phyloP scores from a whole-genome alignment of 2,113 vertebrate genomes.

The Sardina pilchardus region DNA sequence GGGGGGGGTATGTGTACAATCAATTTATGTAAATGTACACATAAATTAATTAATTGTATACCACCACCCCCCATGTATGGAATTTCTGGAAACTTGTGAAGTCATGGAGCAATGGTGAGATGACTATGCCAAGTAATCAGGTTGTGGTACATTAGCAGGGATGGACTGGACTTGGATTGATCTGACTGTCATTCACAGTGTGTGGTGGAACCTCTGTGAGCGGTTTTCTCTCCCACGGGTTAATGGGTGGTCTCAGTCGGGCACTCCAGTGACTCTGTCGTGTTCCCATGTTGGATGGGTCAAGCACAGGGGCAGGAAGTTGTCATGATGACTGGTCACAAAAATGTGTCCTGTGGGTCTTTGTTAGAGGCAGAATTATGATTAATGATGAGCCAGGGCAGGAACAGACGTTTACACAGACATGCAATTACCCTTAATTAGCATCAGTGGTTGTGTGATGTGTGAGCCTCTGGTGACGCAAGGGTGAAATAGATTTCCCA shows the following conservation, averaged over 20 bases:
- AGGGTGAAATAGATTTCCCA: neutral
- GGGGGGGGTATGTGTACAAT: no score
- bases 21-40: no score
- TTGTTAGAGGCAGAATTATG: slow-evolving; percentile 64
- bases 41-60: no score
- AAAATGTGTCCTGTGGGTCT: slow-evolving; percentile 59
- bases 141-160: neutral
- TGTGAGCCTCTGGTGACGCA: neutral
- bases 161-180: neutral
- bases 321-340: neutral
- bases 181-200: neutral
- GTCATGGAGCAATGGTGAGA: no score
- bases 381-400: slow-evolving; percentile 57
- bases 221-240: neutral
- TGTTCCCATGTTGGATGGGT: neutral
- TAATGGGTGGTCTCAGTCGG: slow-evolving; percentile 38
- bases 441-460: slow-evolving; percentile 43
- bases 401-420: slow-evolving; percentile 63
- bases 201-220: neutral
- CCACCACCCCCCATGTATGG: no score
- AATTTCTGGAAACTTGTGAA: no score
- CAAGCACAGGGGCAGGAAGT: slow-evolving; percentile 52
- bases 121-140: no score
- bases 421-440: slow-evolving; percentile 73
- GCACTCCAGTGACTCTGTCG: neutral